These are phyloP conservation scores for Oryzaephilus surinamensis DNA, from an alignment of 1,140 invertebrate genomes.

Conservation along the genomic window DNA sequence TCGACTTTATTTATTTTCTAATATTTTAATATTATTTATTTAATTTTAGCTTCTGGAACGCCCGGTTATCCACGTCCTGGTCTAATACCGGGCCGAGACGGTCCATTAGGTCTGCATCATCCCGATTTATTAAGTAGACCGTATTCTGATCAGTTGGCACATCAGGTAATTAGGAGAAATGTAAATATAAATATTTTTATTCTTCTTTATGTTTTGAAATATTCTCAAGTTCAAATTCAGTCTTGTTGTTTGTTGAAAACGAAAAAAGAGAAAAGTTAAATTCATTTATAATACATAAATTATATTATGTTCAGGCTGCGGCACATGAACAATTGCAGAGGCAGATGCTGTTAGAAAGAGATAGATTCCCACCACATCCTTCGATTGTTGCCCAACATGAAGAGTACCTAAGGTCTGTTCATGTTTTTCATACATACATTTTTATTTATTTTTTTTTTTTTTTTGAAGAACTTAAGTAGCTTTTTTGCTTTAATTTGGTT, in stretches of 20 bases:
- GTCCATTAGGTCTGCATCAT: slow-evolving; percentile 50
- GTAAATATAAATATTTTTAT: slow-evolving; percentile 5
- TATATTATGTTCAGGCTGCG: slow-evolving; percentile 43
- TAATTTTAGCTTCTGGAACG: slow-evolving; percentile 39
- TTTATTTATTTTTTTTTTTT: slow-evolving; percentile 9
- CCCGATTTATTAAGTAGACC: slow-evolving; percentile 65
- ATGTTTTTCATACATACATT: neutral
- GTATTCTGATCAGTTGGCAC: slow-evolving; percentile 73
- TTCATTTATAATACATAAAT: neutral
- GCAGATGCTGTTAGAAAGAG: slow-evolving; percentile 72
- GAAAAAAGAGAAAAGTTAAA: neutral
- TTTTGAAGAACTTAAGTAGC: neutral
- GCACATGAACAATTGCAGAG: slow-evolving; percentile 79
- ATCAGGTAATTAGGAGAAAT: slow-evolving; percentile 46
- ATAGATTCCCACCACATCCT: slow-evolving; percentile 56
- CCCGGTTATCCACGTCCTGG: slow-evolving; percentile 52
- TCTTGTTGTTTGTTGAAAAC: neutral
- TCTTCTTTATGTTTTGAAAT: slow-evolving; percentile 10
- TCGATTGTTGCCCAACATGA: slow-evolving; percentile 62
- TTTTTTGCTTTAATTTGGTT: neutral
- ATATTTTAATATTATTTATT: neutral
- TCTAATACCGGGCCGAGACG: slow-evolving; percentile 48
- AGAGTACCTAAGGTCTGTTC: slow-evolving; percentile 63
- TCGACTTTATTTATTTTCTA: neutral
- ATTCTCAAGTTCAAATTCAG: neutral